phyloP scores from a whole-genome alignment of 2,797 vertebrate genomes.

The Allobates femoralis region DNA sequence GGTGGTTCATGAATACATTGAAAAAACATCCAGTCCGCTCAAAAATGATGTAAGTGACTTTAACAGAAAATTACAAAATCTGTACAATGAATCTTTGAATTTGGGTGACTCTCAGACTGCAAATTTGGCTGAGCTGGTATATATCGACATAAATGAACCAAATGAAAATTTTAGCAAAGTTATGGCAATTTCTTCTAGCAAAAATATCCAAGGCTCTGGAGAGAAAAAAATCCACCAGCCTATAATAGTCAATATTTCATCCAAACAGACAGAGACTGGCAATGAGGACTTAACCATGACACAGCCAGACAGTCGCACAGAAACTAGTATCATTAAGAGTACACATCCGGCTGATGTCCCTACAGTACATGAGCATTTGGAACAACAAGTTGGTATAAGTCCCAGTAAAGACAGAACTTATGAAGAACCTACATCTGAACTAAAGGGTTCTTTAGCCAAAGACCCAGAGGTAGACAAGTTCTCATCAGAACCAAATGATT shows the following conservation, averaged over 20 bases:
- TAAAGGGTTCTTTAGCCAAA: not conserved
- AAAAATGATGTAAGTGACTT: not conserved
- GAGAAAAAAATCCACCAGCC: not conserved
- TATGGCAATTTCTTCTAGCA: not conserved
- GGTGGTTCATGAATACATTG: constrained; percentile 8
- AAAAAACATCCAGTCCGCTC: not conserved
- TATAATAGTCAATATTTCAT: constrained; percentile 8
- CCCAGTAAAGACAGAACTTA: not conserved
- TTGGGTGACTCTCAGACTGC: not conserved
- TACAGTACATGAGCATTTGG: not conserved
- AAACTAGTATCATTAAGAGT: not conserved
- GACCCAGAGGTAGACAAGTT: not conserved
- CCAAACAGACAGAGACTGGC: not conserved
- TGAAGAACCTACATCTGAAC: not conserved
- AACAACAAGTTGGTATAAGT: not conserved
- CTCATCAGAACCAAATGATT: not conserved
- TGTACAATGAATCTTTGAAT: constrained; percentile 41
- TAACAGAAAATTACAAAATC: constrained; percentile 30
- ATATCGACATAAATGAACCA: not conserved
- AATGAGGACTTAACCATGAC: not conserved
- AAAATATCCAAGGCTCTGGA: not conserved
- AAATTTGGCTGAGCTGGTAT: not conserved
- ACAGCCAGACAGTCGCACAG: not conserved
- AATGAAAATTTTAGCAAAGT: constrained; percentile 4
- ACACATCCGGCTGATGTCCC: not conserved